Conservation (phyloP, 2,888 invertebrate species). For the Agonopterix heracliana region DNA sequence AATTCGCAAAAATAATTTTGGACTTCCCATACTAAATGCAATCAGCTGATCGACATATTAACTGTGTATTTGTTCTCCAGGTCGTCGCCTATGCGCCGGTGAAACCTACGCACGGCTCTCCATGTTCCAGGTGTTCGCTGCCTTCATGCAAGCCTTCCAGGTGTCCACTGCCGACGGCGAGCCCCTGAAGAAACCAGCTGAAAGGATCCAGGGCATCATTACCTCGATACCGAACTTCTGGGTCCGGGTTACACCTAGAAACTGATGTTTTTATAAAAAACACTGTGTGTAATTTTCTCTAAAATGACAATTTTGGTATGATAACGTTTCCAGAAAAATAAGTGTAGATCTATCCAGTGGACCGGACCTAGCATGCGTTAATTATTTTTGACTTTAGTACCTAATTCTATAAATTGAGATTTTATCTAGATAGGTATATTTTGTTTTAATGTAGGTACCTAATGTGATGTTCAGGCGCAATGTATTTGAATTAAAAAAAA, state of each 20-base stretch:
- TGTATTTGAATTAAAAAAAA: no score
- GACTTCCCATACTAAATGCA: no score
- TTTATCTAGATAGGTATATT: no score
- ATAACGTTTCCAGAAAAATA: no score
- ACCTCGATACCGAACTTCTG: constrained; percentile 76
- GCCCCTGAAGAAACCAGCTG: constrained; percentile 34
- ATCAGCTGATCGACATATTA: no score
- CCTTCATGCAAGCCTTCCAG: constrained; percentile 79
- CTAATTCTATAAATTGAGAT: no score
- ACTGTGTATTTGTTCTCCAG: constrained; percentile 35
- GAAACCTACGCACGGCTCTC: constrained; percentile 82
- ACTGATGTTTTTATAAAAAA: constrained; percentile 5
- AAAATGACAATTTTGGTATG: no score
- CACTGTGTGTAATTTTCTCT: not conserved
- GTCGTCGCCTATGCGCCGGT: constrained; percentile 81
- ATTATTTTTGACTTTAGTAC: no score
- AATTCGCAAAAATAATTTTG: no score
- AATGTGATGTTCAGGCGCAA: no score
- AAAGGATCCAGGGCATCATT: constrained; percentile 73
- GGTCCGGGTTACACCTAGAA: constrained; percentile 67
- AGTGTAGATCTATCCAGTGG: not conserved
- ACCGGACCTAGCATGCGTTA: not conserved
- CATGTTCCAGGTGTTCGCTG: constrained; percentile 77
- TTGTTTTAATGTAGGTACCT: no score
- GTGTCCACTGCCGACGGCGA: constrained; percentile 71